Evolutionary conservation across 2,797 vertebrate genomes (phyloP), one percentile per base, ranked within the genome.

Genomic region (Ctenosaura bakeri): DNA sequence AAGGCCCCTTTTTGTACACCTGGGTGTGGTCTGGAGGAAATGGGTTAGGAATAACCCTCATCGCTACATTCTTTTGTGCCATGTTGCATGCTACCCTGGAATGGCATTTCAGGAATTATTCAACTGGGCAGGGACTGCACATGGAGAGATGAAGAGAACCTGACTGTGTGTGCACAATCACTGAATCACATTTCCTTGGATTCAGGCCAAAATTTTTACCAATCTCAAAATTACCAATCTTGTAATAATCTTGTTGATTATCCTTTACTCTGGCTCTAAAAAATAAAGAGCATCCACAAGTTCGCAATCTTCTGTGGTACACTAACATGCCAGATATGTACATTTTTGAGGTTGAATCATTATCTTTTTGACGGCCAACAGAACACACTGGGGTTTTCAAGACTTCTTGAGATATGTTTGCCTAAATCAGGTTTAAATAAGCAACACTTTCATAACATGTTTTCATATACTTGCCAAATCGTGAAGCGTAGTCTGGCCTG

Each of bases 401-500:
- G 38, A 74, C 26, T 42, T 42, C 9, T 69, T n/a, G 24, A 42
- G 29, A 32, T 79, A 77, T 26, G 20, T 32, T 54, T 52, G 18
- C 38, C 1, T 66, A n/a, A 0, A 35, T 42, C 0, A 5, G n/a
- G 38, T 56, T 83, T 88, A 0, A 56, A 59, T 1, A 29, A 77
- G 29, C 0, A 24, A 18, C 0, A 85, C 46, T 42, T 5, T 16
- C 0, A 0, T 0, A 3, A 9, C 4, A 1, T 2, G 2, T 14
- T 1, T 4, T 0, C 12, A 38, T 85, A 76, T 89, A 96, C 98
- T 98, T 96, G 96, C 98, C 97, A 0, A 97, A 96, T 96, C 98
- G 96, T 22, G 98, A 98, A 0, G 96, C 95, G 3, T 98, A 98
- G 96, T 98, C 98, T 6, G 98, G 98, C 59, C 97, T 97, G 0